Base-by-base conservation (phyloP, 2,797 vertebrate species). In the Liasis olivaceus region DNA sequence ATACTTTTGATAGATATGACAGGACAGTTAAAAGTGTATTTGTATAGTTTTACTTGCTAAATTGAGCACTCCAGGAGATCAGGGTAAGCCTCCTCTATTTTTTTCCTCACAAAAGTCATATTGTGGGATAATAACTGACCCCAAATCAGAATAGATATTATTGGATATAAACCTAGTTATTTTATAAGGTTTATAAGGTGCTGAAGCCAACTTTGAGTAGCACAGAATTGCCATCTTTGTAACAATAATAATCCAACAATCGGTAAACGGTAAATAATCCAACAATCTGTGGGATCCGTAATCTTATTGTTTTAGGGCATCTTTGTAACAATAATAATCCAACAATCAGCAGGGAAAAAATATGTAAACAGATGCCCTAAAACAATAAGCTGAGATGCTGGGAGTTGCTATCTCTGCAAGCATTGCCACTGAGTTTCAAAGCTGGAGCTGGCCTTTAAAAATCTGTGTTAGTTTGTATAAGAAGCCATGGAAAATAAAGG, bases 401-500 rank as follows among this genome's bases (percentile, higher is more conserved):
- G 0, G 94, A 54, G 92, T 94, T 92, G 13, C 11, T 22, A 93
- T 3, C 88, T 87, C 5, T 77, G 24, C 11, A 62, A 64, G 85
- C 22, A 47, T 26, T 28, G 90, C 15, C 22, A 26, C 4, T 15
- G 91, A 85, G 58, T 26, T 95, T 93, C 1, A 91, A 95, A 85
- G 24, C 24, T 0, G 0, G 13, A 89, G 66, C 59, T 91, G 47
- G 28, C 42, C 17, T 42, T 92, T 95, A 92, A 24, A 36, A 91
- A 22, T 90, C n/a, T 59, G 15, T 26, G 12, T 31, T 47, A 14
- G 9, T 63, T 26, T 62, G 63, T 6, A 0, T 0, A 66, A 28
- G 12, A 66, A 92, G 0, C 58, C 13, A 72, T 89, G 88, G 93
- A 94, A 96, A 95, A 91, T 4, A 92, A 95, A 95, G 94, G 59